Base-by-base conservation (phyloP, 2,113 vertebrate species). In the Perca schrenkii region DNA sequence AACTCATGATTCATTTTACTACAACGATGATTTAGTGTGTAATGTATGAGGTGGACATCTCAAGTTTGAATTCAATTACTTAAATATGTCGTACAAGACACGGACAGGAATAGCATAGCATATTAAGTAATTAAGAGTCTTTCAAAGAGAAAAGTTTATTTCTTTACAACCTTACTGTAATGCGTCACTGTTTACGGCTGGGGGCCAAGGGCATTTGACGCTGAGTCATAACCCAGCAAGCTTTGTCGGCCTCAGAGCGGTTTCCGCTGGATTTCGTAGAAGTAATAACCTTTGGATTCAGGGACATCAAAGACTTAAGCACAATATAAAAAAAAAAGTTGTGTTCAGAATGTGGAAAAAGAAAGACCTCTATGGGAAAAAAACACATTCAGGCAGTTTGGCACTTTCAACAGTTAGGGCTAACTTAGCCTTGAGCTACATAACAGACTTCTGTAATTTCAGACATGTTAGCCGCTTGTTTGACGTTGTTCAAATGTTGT, bases 281-380 rank as follows among this genome's bases (percentile, higher is more conserved):
- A 80, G 68, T 77, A 72, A 21, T 65, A 66, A 77, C 74, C 65
- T 62, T 62, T 65, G 49, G 36, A 74, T 85, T 80, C 66, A 65
- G 31, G 13, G 58, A 73, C 22, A 73, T 61, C 17, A 78, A 82
- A 82, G 68, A 76, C 75, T 50, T 15, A 12, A 46, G 68, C 77
- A 31, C 25, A 1, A 25, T 25, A 7, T n/a, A 21, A 8, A 46
- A 50, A 34, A 53, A 50, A 21, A 25, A 34, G 53, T 46, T 65
- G 34, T 56, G 57, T 47, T 61, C 11, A 77, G 50, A 72, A 70
- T 53, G 36, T 50, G 36, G 49, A 31, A 19, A 12, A 54, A 76
- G 34, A 61, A 61, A 57, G 3, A 49, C 28, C 66, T 47, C 25
- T 68, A 84, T 34, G 79, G 36, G 31, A 4, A 56, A 79, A 54